These are phyloP conservation scores for Mormyrus iriodes DNA, from an alignment of 2,113 vertebrate species.

Conservation along the genomic window DNA sequence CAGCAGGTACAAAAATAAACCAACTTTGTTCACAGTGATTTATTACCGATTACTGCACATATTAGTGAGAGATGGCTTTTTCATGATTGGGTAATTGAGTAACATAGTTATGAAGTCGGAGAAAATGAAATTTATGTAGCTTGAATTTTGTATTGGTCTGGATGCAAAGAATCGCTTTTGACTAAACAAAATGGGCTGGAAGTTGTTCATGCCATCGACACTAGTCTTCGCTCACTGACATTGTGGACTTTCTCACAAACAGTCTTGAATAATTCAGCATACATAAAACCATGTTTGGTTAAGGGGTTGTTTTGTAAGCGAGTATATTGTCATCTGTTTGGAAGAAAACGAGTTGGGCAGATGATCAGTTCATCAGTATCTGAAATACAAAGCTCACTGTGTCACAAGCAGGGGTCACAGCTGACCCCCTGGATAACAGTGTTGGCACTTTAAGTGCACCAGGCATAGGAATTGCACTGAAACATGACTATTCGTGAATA, in stretches of 20 bases:
- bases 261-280: neutral
- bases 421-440: neutral
- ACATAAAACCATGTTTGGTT: neutral
- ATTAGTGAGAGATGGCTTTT: neutral
- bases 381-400: neutral
- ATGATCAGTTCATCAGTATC: neutral
- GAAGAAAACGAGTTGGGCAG: neutral
- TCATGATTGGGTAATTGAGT: conserved; percentile 6
- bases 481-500: no score
- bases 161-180: neutral
- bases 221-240: neutral
- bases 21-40: neutral
- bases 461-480: neutral
- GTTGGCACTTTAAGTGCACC: neutral
- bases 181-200: neutral
- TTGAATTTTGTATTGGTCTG: neutral
- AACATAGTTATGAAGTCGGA: neutral
- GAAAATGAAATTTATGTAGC: neutral
- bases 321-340: neutral
- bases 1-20: neutral
- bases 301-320: neutral
- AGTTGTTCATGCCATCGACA: neutral
- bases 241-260: neutral
- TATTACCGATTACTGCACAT: neutral
- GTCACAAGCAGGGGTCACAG: neutral